Percentiles rank a stretch among this genome's conserved stretches.
Evolutionary conservation across 2,888 invertebrate species (phyloP).

Genomic region (Scaptomyza parva): DNA sequence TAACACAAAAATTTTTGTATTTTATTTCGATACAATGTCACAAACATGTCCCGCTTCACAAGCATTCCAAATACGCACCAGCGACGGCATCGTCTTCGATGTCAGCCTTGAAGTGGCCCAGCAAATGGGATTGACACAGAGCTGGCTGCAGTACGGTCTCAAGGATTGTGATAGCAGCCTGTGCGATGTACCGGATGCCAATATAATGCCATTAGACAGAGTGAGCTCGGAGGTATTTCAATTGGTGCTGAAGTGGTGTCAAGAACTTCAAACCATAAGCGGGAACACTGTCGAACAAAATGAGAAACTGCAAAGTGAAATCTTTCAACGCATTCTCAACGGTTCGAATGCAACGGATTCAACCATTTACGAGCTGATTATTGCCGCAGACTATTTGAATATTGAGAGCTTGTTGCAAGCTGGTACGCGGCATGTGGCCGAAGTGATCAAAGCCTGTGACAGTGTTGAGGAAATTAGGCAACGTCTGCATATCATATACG

Average conservation of each 20-base stretch:
- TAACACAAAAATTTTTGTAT: neutral
- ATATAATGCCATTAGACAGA: conserved; percentile 25
- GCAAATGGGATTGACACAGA: conserved; percentile 34
- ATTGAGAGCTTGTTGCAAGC: conserved; percentile 33
- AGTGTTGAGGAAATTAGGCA: conserved; percentile 25
- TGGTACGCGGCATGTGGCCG: conserved; percentile 34
- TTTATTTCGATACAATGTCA: conserved; percentile 14
- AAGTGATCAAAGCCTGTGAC: conserved; percentile 22
- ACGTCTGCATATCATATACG: conserved; percentile 30
- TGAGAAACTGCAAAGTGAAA: neutral
- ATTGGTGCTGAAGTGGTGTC: conserved; percentile 42
- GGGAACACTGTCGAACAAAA: neutral
- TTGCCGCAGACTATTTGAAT: conserved; percentile 54
- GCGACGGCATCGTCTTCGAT: conserved; percentile 34
- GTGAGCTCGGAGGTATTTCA: conserved; percentile 24
- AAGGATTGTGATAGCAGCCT: neutral
- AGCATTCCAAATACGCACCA: conserved; percentile 34
- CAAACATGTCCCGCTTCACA: neutral
- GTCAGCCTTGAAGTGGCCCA: conserved; percentile 26
- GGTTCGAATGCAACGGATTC: conserved; percentile 3
- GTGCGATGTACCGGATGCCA: conserved; percentile 12
- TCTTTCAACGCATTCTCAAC: neutral
- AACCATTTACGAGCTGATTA: conserved; percentile 36
- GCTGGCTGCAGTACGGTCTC: conserved; percentile 34
- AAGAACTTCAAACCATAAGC: neutral